Percentiles rank a stretch among this genome's conserved stretches.
Evolutionary conservation across 2,888 invertebrate genomes (phyloP).

Genomic region (Melitaea athalia): DNA sequence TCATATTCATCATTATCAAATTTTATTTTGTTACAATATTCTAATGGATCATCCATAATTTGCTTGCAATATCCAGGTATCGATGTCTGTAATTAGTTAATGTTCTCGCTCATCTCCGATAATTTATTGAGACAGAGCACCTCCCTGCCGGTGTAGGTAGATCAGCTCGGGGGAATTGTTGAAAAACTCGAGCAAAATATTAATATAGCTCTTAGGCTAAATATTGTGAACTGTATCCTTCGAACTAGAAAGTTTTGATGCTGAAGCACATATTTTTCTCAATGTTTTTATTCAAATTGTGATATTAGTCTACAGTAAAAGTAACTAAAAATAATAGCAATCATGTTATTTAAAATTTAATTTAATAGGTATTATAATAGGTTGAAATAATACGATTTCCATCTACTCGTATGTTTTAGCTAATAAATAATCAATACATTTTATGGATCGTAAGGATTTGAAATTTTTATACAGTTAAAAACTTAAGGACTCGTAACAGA

Average conservation of each 20-base stretch:
- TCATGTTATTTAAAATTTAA: background rate
- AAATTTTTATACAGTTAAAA: no score
- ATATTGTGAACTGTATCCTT: constrained; percentile 63
- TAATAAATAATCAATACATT: no score
- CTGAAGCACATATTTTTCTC: constrained; percentile 26
- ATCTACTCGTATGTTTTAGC: no score
- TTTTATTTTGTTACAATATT: constrained; percentile 13
- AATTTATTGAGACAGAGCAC: constrained; percentile 81
- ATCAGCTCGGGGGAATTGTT: constrained; percentile 72
- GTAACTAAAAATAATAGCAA: background rate
- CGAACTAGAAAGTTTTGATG: constrained; percentile 51
- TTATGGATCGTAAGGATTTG: no score
- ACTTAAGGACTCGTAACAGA: no score
- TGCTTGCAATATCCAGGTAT: constrained; percentile 57
- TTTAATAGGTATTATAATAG: no score
- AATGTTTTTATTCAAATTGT: background rate
- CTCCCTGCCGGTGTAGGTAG: constrained; percentile 45
- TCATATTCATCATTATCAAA: background rate
- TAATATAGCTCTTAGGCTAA: constrained; percentile 73
- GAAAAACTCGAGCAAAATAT: constrained; percentile 82
- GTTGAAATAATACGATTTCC: no score
- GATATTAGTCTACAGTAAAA: background rate
- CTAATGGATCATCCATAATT: constrained; percentile 27
- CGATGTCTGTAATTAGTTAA: constrained; percentile 80
- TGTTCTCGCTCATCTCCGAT: constrained; percentile 77